Evolutionary conservation across 1,140 invertebrate genomes (phyloP).

Genomic region (Drosophila sproati): DNA sequence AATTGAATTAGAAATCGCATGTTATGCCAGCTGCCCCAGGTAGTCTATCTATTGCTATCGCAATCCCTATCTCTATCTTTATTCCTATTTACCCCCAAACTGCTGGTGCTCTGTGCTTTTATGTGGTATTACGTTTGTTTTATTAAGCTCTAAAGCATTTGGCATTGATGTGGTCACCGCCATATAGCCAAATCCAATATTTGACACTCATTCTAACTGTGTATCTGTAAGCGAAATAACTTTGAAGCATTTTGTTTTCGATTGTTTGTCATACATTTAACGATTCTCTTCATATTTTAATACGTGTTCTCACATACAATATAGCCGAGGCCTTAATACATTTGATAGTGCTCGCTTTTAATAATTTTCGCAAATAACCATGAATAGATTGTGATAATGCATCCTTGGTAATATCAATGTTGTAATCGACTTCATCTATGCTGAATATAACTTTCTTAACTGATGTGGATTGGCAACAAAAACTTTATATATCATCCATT

Average conservation of each 20-base stretch:
- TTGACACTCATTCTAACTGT: neutral
- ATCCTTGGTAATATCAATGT: too few relatives aligned
- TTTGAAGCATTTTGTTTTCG: conserved; percentile 10
- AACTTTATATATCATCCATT: neutral
- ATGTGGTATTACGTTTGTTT: conserved; percentile 20
- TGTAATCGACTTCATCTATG: too few relatives aligned
- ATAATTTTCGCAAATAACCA: too few relatives aligned
- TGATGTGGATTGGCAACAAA: too few relatives aligned
- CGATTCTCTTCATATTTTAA: neutral
- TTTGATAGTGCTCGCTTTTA: too few relatives aligned
- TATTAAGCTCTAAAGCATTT: conserved; percentile 32
- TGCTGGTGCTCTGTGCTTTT: neutral
- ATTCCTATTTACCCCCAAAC: conserved; percentile 4
- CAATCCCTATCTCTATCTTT: neutral
- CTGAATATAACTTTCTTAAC: too few relatives aligned
- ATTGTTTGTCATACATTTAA: neutral
- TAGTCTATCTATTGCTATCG: neutral
- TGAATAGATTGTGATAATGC: too few relatives aligned
- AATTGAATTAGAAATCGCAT: conserved; percentile 80
- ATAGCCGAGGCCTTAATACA: too few relatives aligned
- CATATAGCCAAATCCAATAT: conserved; percentile 10
- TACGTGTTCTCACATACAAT: neutral
- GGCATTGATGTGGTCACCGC: conserved; percentile 25
- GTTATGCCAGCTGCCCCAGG: conserved; percentile 54
- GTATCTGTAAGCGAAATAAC: neutral